Evolutionary conservation across 1,140 invertebrate species (phyloP).

Genomic region (Atta colombica): DNA sequence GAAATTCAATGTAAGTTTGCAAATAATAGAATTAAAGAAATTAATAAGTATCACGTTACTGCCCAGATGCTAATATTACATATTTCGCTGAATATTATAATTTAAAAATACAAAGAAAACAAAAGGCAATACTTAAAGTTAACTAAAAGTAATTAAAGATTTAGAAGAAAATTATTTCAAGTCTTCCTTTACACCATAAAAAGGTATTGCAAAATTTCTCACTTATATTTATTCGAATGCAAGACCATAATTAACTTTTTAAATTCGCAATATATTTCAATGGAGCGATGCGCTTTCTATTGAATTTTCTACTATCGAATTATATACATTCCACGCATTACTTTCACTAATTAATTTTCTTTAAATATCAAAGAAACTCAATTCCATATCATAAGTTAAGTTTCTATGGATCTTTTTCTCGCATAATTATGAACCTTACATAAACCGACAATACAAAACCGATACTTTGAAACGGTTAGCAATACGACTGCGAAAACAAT

Average conservation of each 20-base stretch:
- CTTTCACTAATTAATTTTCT: background rate
- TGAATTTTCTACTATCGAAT: background rate
- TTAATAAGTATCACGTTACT: background rate
- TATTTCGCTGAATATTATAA: background rate
- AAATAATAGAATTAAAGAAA: constrained; percentile 22
- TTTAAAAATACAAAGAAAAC: background rate
- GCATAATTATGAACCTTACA: background rate
- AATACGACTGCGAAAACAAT: constrained; percentile 7
- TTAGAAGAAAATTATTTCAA: background rate
- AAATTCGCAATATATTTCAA: background rate
- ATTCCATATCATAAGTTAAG: background rate
- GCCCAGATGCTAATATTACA: background rate
- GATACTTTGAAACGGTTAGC: constrained; percentile 12
- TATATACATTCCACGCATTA: background rate
- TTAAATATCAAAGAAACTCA: background rate
- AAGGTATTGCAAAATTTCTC: background rate
- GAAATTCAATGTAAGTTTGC: constrained; percentile 3
- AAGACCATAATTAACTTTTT: background rate
- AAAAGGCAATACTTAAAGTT: background rate
- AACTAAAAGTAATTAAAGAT: background rate
- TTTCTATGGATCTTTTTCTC: background rate
- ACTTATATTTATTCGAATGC: background rate
- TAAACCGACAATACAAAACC: constrained; percentile 24
- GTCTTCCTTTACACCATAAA: background rate
- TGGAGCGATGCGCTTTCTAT: background rate